These are phyloP conservation scores for Notolabrus celidotus DNA, from an alignment of 2,797 vertebrate species.

Conservation along the genomic window DNA sequence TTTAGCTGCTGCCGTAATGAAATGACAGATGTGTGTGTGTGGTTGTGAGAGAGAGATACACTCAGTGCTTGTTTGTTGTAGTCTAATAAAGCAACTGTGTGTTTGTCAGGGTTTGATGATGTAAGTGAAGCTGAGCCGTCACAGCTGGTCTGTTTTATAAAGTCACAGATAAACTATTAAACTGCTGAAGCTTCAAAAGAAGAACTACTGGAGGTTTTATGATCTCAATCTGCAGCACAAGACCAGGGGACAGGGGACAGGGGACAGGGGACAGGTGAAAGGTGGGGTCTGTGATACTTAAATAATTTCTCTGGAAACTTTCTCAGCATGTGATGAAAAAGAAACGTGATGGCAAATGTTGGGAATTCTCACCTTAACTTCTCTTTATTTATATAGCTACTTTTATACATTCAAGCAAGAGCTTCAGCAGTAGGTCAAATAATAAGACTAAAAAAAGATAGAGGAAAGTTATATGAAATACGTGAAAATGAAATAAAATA, in stretches of 20 bases:
- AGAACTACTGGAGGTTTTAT: background rate
- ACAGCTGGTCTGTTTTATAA: conserved; percentile 6
- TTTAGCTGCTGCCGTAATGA: conserved; percentile 23
- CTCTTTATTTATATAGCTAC: too few species aligned
- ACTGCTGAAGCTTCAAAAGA: background rate
- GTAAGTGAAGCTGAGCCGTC: conserved; percentile 1
- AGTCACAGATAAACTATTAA: conserved; percentile 1
- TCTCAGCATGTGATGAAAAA: too few species aligned
- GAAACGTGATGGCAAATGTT: too few species aligned
- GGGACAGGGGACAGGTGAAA: background rate
- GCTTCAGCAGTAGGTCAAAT: too few species aligned
- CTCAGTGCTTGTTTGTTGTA: conserved; percentile 27
- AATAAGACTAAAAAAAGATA: too few species aligned
- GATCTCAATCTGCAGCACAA: background rate
- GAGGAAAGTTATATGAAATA: too few species aligned
- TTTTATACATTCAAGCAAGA: too few species aligned
- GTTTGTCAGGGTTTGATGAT: conserved; percentile 37
- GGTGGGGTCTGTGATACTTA: background rate
- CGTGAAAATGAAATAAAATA: too few species aligned
- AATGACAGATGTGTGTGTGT: conserved; percentile 30
- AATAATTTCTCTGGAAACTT: too few species aligned
- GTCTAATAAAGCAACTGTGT: conserved; percentile 33
- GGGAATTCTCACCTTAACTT: too few species aligned
- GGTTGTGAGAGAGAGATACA: background rate
- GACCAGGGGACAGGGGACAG: background rate